These are phyloP conservation scores for Blastomussa wellsi DNA, from an alignment of 92 coral and sea anemone genomes.

Conservation along the genomic window DNA sequence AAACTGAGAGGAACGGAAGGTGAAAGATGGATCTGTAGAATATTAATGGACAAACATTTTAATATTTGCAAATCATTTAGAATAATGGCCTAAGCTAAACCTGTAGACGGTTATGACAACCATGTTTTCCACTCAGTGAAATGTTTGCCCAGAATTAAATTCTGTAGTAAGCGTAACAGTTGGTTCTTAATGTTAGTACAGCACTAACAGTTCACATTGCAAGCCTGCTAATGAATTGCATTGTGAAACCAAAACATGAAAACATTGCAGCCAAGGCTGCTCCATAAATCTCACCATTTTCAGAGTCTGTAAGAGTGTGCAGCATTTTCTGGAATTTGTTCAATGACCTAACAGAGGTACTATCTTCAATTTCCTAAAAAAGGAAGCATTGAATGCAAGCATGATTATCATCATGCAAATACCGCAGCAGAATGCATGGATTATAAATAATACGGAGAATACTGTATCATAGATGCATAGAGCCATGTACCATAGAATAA, in stretches of 20 bases:
- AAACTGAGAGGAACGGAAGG: neutral
- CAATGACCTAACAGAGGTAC: constrained; percentile 58
- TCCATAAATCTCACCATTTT: constrained; percentile 2
- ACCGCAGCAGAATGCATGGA: neutral
- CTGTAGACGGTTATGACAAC: too few relatives aligned
- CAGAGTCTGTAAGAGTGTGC: constrained; percentile 29
- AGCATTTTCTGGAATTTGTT: constrained; percentile 77
- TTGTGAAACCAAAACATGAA: neutral
- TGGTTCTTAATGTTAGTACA: too few relatives aligned
- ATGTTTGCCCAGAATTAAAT: too few relatives aligned
- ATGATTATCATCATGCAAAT: too few relatives aligned
- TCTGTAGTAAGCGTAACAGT: neutral
- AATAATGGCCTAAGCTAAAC: neutral
- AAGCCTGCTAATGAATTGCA: neutral
- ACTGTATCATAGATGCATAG: too few relatives aligned
- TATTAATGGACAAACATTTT: neutral
- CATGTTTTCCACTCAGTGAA: neutral
- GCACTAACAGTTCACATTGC: neutral
- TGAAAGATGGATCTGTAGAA: neutral
- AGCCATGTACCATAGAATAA: too few relatives aligned
- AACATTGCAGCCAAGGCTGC: too few relatives aligned
- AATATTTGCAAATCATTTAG: neutral
- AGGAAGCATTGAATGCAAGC: too few relatives aligned
- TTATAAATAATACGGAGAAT: too few relatives aligned
- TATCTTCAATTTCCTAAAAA: constrained; percentile 76